Conservation (phyloP, 2,888 invertebrate species). For the Troilus luridus region DNA sequence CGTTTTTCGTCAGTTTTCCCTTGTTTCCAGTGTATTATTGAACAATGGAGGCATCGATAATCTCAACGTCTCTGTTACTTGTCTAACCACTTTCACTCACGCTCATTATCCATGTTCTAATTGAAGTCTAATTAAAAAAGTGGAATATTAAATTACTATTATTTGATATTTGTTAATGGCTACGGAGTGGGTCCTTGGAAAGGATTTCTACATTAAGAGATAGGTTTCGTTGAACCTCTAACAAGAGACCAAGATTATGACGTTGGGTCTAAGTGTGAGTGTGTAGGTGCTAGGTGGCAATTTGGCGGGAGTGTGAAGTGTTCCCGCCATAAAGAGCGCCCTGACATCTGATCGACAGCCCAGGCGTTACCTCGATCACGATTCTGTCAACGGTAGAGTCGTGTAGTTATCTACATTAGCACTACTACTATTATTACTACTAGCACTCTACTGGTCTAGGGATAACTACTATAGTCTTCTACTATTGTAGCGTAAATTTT, state of each 20-base stretch:
- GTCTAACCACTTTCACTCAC: too few relatives aligned
- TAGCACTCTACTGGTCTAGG: background rate
- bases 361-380: background rate
- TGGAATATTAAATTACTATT: background rate
- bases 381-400: background rate
- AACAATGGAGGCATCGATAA: too few relatives aligned
- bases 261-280: background rate
- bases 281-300: background rate
- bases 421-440: background rate
- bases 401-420: background rate
- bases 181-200: background rate
- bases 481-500: background rate
- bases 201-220: background rate
- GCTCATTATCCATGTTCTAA: too few relatives aligned
- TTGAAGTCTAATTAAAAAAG: too few relatives aligned
- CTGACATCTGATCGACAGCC: constrained; percentile 31
- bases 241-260: background rate
- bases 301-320: constrained; percentile 33
- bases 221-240: background rate
- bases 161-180: background rate
- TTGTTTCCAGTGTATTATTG: too few relatives aligned
- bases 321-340: background rate
- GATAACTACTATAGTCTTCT: too few relatives aligned
- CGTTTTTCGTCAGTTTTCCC: too few relatives aligned
- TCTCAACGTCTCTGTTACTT: too few relatives aligned